These are phyloP conservation scores for Orthosia gracilis DNA, from an alignment of 2,888 invertebrate genomes.

Conservation along the genomic window DNA sequence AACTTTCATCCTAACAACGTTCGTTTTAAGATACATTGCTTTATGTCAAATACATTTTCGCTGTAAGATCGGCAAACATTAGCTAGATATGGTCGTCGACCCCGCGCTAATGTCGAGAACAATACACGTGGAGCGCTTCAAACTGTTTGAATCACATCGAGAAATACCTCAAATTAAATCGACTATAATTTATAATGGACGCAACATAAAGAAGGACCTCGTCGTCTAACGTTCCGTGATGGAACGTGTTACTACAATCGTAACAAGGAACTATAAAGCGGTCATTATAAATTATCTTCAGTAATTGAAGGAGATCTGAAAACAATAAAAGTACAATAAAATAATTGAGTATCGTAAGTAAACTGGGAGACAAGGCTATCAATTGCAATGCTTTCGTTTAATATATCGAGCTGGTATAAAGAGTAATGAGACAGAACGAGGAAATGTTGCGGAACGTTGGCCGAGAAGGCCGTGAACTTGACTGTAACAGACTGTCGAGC, in stretches of 20 bases:
- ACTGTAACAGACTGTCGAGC: conserved; percentile 81
- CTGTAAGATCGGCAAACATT: conserved; percentile 79
- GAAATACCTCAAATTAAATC: conserved; percentile 69
- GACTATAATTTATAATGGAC: conserved; percentile 65
- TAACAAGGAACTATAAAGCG: conserved; percentile 45
- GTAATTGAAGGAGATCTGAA: conserved; percentile 46
- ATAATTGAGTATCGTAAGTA: conserved; percentile 60
- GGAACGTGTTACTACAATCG: conserved; percentile 38
- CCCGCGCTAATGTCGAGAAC: conserved; percentile 87
- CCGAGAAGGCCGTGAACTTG: conserved; percentile 85
- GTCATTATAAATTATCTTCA: conserved; percentile 21
- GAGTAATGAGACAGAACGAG: conserved; percentile 74
- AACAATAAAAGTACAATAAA: conserved; percentile 58
- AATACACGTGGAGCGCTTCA: conserved; percentile 83
- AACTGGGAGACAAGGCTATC: conserved; percentile 51
- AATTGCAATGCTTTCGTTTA: conserved; percentile 64
- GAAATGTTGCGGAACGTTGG: conserved; percentile 76
- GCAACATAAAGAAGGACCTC: conserved; percentile 37
- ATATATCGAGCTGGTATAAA: conserved; percentile 69
- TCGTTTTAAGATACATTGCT: conserved; percentile 43
- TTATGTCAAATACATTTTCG: conserved; percentile 74
- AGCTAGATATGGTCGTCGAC: conserved; percentile 84
- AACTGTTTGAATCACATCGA: conserved; percentile 75
- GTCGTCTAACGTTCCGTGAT: conserved; percentile 30
- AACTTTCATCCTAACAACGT: neutral